phyloP scores from a whole-genome alignment of 2,888 invertebrate genomes.

The Siphonodentalium dalli region DNA sequence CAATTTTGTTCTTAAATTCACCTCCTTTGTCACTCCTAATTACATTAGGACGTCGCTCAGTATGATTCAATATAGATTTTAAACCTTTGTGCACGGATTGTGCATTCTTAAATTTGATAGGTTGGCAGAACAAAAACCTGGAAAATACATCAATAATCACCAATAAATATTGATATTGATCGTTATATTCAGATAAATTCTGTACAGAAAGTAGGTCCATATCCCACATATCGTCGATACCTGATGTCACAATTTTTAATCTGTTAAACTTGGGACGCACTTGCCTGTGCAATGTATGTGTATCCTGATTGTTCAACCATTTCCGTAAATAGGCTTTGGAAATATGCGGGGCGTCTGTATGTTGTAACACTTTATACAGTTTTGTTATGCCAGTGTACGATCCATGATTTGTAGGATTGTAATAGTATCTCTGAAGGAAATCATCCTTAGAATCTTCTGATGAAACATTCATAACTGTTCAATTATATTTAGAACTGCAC shows the following conservation, averaged over 20 bases:
- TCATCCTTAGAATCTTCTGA: too few relatives aligned
- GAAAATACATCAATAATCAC: conserved; percentile 12
- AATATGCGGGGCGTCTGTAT: too few relatives aligned
- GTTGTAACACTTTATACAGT: too few relatives aligned
- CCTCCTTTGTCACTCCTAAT: conserved; percentile 12
- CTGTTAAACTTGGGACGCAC: conserved; percentile 15
- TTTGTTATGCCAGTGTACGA: too few relatives aligned
- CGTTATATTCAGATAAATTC: conserved; percentile 11
- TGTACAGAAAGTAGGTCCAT: conserved; percentile 7
- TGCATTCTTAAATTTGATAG: conserved; percentile 10
- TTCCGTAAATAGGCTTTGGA: too few relatives aligned
- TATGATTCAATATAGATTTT: conserved; percentile 10
- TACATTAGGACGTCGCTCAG: conserved; percentile 2
- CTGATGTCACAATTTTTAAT: conserved; percentile 7
- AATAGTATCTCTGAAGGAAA: too few relatives aligned
- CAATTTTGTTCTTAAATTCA: conserved; percentile 7
- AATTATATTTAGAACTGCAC: too few relatives aligned
- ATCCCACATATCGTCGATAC: conserved; percentile 4
- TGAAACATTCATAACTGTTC: too few relatives aligned
- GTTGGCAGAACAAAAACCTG: conserved; percentile 4
- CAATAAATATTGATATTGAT: conserved; percentile 11
- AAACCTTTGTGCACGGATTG: conserved; percentile 11
- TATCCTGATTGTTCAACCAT: conserved; percentile 21
- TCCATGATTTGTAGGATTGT: too few relatives aligned
- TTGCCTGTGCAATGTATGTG: conserved; percentile 16